Percentiles rank a stretch among this genome's conserved stretches.
phyloP scores from a whole-genome alignment of 2,797 vertebrate species.

The Notamacropus eugenii region DNA sequence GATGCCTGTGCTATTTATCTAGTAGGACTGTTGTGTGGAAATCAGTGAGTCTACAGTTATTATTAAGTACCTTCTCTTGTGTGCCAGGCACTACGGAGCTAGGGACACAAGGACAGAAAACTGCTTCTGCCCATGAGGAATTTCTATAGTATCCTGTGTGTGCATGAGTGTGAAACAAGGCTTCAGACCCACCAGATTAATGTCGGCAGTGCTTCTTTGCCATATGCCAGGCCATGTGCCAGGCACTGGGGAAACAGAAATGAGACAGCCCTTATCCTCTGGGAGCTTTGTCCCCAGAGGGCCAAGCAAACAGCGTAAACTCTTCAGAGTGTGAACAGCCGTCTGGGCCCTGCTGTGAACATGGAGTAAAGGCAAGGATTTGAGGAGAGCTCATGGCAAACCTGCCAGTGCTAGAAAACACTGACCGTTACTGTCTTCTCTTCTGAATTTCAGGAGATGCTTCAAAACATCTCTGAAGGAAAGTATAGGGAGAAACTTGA shows the following conservation, averaged over 20 bases:
- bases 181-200: too few species aligned
- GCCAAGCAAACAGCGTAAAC: background rate
- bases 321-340: background rate
- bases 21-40: background rate
- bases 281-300: background rate
- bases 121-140: background rate
- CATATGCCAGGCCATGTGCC: background rate
- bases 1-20: background rate
- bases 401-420: background rate
- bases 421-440: background rate
- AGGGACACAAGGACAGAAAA: too few species aligned
- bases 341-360: fast-evolving
- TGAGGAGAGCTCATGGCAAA: background rate
- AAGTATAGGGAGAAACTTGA: constrained; percentile 81
- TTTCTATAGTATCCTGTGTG: background rate
- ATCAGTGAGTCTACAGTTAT: background rate
- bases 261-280: too few species aligned
- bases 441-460: constrained; percentile 84
- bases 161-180: background rate
- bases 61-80: background rate
- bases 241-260: too few species aligned
- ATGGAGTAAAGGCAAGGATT: background rate
- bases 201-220: background rate
- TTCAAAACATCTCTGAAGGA: constrained; percentile 86
- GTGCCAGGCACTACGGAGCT: too few species aligned